These are phyloP conservation scores for Dendroctonus ponderosae DNA, from an alignment of 1,140 invertebrate species.

Conservation along the genomic window DNA sequence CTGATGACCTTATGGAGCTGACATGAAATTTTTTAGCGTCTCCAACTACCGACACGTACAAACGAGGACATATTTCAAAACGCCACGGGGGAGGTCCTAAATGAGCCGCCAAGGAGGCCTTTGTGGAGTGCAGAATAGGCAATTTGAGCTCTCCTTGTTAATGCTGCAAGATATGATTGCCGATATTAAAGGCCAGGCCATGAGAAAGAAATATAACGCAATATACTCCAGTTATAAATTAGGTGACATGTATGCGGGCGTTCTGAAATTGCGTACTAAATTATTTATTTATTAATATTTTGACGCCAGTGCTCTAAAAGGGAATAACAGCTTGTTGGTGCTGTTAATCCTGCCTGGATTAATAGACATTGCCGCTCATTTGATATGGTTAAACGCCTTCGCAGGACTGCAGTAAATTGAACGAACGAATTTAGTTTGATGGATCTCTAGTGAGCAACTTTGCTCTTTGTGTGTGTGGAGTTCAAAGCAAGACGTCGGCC, in stretches of 20 bases:
- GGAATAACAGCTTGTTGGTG: too few relatives aligned
- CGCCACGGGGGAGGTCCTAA: constrained; percentile 21
- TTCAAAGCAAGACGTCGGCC: background rate
- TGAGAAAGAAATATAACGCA: constrained; percentile 6
- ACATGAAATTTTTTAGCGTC: constrained; percentile 34
- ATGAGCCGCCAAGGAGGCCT: constrained; percentile 25
- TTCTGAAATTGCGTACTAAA: too few relatives aligned
- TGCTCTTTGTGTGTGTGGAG: background rate
- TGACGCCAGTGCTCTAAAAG: too few relatives aligned
- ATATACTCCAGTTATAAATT: background rate
- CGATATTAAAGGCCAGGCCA: constrained; percentile 12
- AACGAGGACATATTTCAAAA: constrained; percentile 35
- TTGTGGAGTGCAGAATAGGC: constrained; percentile 28
- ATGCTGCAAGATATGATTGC: constrained; percentile 20
- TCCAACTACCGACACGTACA: constrained; percentile 31
- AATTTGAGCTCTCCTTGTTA: constrained; percentile 24
- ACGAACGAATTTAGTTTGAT: background rate
- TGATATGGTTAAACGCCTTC: background rate
- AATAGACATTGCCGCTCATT: too few relatives aligned
- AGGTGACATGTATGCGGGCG: too few relatives aligned
- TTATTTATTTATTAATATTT: too few relatives aligned
- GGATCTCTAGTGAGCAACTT: background rate
- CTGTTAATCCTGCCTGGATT: too few relatives aligned
- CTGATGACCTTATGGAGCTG: constrained; percentile 15
- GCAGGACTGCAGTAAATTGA: background rate